These are phyloP conservation scores for Champsocephalus gunnari DNA, from an alignment of 2,797 vertebrate species.

Conservation along the genomic window DNA sequence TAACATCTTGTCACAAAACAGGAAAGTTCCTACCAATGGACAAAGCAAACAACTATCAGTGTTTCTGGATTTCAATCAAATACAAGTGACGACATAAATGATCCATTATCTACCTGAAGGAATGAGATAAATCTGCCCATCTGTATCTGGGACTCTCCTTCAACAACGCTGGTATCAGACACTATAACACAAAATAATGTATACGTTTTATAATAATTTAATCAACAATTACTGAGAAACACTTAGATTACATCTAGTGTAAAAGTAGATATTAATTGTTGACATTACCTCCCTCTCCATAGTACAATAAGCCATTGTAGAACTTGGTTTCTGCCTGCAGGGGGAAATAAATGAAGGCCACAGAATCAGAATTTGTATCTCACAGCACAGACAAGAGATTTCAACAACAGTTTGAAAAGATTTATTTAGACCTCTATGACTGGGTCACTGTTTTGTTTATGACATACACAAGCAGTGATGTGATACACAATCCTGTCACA, in stretches of 20 bases:
- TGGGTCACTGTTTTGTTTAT: not conserved
- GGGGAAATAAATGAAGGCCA: not conserved
- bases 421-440: not conserved
- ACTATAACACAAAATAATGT: slow-evolving; percentile 77
- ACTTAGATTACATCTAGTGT: slow-evolving; percentile 25
- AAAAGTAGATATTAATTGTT: not conserved
- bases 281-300: slow-evolving; percentile 96
- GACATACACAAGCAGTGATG: not conserved
- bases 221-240: not conserved
- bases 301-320: slow-evolving; percentile 97
- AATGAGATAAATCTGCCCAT: slow-evolving; percentile 99
- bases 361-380: slow-evolving; percentile 6
- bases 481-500: not conserved
- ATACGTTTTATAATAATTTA: not conserved
- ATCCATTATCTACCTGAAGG: slow-evolving; percentile 87
- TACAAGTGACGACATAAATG: not conserved
- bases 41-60: not conserved
- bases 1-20: slow-evolving; percentile 97
- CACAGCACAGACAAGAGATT: not conserved
- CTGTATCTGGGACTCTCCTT: slow-evolving; percentile 97
- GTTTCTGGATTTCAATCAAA: not conserved
- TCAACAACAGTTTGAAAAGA: not conserved
- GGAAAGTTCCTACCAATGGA: slow-evolving; percentile 90
- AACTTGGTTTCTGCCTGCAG: slow-evolving; percentile 96
- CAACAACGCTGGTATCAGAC: slow-evolving; percentile 92